phyloP scores from a whole-genome alignment of 2,888 invertebrate species.

The Epinotia bilunana region DNA sequence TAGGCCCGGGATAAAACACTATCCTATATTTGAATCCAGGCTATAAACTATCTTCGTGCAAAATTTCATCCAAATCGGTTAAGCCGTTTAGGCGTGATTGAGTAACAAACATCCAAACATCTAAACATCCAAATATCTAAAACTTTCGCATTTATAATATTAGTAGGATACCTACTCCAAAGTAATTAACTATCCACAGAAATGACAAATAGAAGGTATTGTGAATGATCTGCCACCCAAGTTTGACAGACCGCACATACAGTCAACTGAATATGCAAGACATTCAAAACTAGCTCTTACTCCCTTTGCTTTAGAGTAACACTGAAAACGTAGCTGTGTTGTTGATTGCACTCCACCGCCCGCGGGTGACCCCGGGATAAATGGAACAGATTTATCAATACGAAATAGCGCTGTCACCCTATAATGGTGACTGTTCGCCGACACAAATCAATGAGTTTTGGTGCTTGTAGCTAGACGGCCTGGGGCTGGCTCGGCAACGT shows the following conservation, averaged over 20 bases:
- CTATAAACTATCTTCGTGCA: too few relatives aligned
- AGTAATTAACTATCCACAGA: constrained; percentile 2
- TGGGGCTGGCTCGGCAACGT: not conserved
- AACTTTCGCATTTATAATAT: too few relatives aligned
- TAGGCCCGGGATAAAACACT: too few relatives aligned
- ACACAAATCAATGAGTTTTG: constrained; percentile 16
- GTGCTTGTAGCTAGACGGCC: not conserved
- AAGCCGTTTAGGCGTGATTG: too few relatives aligned
- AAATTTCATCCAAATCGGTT: too few relatives aligned
- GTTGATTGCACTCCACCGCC: not conserved
- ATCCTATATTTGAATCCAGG: too few relatives aligned
- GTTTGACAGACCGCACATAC: not conserved
- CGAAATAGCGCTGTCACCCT: not conserved
- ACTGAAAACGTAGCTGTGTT: not conserved
- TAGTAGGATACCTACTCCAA: too few relatives aligned
- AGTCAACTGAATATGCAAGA: not conserved
- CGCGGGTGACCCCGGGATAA: not conserved
- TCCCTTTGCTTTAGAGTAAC: not conserved
- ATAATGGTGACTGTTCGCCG: not conserved
- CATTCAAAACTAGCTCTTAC: not conserved
- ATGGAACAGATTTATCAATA: constrained; percentile 2
- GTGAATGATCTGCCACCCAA: constrained; percentile 4
- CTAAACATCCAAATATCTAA: too few relatives aligned
- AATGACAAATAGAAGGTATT: not conserved
- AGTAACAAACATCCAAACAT: too few relatives aligned